Base-by-base conservation (phyloP, 2,888 invertebrate species). In the Eurois occulta region DNA sequence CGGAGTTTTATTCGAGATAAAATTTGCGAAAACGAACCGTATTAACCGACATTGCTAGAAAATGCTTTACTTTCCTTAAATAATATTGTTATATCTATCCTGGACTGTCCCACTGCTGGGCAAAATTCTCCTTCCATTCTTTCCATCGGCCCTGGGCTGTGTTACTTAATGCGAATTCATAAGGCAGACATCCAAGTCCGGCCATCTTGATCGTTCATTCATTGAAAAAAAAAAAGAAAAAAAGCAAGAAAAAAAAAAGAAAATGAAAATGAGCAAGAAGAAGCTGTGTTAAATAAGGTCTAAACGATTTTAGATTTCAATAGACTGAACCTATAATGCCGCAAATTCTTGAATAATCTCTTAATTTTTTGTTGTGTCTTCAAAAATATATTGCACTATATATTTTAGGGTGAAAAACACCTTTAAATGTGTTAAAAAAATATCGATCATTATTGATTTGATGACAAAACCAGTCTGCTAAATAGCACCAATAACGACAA, bases 401-500 rank as follows among this genome's bases (percentile, higher is more conserved):
- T 6, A 38, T 38, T 38, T 64, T 35, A n/a, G 38, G 6, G 11
- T 13, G 10, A 64, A 64, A 38, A 64, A 24, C 35, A 21, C 1
- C 1, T 35, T 6, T 35, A 7, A 11, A 24, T 24, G 3, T 35
- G 4, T 35, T 24, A 1, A 38, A 1, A 35, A 64, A 64, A 38
- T 24, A 13, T 24, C 13, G 11, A 1, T 35, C 21, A 5, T 38
- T 13, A 2, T 24, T 24, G 10, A 35, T 35, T 62, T 24, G 5
- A 24, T 3, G 62, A 35, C 35, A 13, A 1, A 64, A 64, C 6
- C 21, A 24, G 35, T 48, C 18, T 67, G 8, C 8, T 58, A 32
- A 66, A 35, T 11, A 5, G 18, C n/a, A 46, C 16, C n/a, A 43
- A 28, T 43, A 65, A 35, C 24, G 7, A 78, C 68, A 78, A 78